phyloP scores from a whole-genome alignment of 2,113 vertebrate species.

The Gymnarchus niloticus region DNA sequence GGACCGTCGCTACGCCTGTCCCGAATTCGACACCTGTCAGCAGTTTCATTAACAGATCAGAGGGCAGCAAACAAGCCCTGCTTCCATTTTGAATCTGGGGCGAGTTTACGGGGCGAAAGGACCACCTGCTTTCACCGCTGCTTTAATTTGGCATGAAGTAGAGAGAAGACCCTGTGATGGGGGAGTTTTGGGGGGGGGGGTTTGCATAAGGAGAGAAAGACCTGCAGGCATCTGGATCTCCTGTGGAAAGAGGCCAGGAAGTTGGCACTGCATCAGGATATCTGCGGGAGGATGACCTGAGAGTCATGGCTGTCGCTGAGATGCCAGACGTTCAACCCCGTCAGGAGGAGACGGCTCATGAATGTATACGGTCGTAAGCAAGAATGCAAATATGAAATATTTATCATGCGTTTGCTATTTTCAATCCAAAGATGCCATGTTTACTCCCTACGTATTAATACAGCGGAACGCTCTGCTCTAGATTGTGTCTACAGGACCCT shows the following conservation, averaged over 20 bases:
- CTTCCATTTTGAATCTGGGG: constrained; percentile 8
- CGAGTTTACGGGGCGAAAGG: neutral
- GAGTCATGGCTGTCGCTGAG: no score
- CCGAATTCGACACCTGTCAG: constrained; percentile 6
- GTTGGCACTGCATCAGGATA: neutral
- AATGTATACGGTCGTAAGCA: neutral
- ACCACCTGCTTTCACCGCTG: neutral
- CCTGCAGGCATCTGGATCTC: no score
- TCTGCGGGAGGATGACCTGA: neutral
- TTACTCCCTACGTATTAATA: neutral
- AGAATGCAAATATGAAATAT: neutral
- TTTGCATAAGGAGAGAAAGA: no score
- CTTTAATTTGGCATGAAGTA: neutral
- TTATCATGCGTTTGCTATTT: neutral
- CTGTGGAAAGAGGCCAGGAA: constrained; percentile 37
- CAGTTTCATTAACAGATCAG: constrained; percentile 18
- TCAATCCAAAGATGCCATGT: neutral
- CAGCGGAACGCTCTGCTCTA: neutral
- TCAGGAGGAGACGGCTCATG: neutral
- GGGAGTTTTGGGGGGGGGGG: neutral
- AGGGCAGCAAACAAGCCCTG: neutral
- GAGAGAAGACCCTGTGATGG: neutral
- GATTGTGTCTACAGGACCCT: no score
- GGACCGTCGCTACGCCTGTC: neutral
- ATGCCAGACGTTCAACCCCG: neutral